Evolutionary conservation across 2,113 vertebrate genomes (phyloP).

Genomic region (Menura novaehollandiae): DNA sequence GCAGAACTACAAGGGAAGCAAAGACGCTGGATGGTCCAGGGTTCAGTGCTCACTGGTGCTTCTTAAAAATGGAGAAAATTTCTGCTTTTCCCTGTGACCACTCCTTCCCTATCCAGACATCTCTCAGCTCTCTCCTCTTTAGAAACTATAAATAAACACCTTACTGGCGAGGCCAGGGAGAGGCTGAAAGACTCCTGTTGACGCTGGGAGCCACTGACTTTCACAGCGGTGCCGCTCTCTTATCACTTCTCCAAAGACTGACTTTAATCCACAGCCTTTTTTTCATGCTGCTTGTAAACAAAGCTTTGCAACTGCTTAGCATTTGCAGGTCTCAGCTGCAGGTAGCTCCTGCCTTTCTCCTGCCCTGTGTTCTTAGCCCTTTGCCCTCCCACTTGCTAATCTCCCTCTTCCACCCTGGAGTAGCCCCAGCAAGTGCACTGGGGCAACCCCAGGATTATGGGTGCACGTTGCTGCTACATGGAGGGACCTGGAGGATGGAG

Average conservation of each 20-base stretch:
- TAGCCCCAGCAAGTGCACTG: accelerated
- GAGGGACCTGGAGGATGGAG: neutral
- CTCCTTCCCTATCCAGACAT: neutral
- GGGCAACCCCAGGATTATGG: neutral
- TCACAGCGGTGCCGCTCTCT: neutral
- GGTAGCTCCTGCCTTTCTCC: neutral
- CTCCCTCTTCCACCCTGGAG: neutral
- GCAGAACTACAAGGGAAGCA: neutral
- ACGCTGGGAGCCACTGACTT: neutral
- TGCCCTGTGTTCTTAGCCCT: neutral
- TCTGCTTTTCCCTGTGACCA: neutral
- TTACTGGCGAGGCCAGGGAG: neutral
- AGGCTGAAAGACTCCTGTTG: neutral
- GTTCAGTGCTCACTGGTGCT: neutral
- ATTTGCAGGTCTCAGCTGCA: neutral
- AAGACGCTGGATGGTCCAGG: neutral
- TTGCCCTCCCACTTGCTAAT: neutral
- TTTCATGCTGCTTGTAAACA: neutral
- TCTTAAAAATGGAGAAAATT: neutral
- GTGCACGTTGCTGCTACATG: neutral
- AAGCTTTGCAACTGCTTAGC: neutral
- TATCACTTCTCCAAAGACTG: neutral
- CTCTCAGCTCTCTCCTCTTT: neutral
- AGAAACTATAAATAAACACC: neutral
- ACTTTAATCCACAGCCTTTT: neutral